phyloP scores from a whole-genome alignment of 2,113 vertebrate species.

The Bombycilla garrulus region DNA sequence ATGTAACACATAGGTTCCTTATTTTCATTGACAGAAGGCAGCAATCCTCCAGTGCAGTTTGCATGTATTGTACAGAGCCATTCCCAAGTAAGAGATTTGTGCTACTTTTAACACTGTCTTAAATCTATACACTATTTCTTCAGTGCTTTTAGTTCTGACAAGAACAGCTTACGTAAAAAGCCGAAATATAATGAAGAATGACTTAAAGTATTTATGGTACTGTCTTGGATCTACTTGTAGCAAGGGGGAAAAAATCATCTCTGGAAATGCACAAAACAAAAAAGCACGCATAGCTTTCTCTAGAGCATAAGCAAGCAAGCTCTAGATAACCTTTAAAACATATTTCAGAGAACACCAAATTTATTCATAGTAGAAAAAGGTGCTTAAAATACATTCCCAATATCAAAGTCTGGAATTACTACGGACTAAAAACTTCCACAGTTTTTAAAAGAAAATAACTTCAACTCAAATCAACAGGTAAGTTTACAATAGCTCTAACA shows the following conservation, averaged over 20 bases:
- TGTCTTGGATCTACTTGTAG: neutral
- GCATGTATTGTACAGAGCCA: neutral
- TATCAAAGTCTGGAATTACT: neutral
- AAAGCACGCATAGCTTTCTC: neutral
- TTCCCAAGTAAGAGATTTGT: neutral
- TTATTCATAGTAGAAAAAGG: neutral
- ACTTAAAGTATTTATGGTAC: neutral
- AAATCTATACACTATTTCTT: neutral
- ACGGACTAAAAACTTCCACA: neutral
- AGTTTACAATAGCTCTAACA: neutral
- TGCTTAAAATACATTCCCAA: neutral
- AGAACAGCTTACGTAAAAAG: neutral
- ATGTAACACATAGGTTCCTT: neutral
- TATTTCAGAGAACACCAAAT: neutral
- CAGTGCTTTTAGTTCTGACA: neutral
- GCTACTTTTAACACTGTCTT: neutral
- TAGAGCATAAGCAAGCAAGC: neutral
- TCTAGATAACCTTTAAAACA: neutral
- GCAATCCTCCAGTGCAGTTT: neutral
- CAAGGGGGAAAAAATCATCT: neutral
- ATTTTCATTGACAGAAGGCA: neutral
- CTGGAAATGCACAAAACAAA: neutral
- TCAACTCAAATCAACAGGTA: neutral
- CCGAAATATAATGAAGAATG: neutral
- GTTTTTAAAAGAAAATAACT: neutral